Conservation (phyloP, 1,140 invertebrate species). For the Danaus melanippus region DNA sequence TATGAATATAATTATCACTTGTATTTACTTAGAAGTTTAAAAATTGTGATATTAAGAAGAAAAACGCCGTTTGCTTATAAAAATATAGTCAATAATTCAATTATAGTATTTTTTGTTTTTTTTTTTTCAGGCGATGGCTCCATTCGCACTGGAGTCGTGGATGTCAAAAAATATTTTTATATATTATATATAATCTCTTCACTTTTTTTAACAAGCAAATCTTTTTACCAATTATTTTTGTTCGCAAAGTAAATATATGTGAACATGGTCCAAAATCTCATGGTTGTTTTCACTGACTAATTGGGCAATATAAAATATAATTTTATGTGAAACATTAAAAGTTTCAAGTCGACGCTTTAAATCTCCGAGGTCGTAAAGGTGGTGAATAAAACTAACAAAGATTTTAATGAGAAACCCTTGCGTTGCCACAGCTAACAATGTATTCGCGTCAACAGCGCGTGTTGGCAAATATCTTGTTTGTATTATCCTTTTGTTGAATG, state of each 20-base stretch:
- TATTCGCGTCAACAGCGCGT: conserved; percentile 28
- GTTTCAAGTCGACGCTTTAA: conserved; percentile 20
- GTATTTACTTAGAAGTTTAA: too few species aligned
- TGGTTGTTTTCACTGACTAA: background rate
- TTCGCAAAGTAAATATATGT: too few species aligned
- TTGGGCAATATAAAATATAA: conserved; percentile 1
- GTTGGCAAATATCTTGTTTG: conserved; percentile 47
- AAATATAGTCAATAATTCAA: too few species aligned
- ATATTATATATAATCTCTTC: background rate
- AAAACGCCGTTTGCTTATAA: too few species aligned
- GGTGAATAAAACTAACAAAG: conserved; percentile 42
- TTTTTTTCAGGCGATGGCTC: too few species aligned
- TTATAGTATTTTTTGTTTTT: too few species aligned
- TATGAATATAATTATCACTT: too few species aligned
- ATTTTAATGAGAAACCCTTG: conserved; percentile 45
- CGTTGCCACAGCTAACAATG: conserved; percentile 52
- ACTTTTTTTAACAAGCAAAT: background rate
- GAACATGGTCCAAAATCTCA: too few species aligned
- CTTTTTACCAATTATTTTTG: background rate
- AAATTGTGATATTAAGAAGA: too few species aligned
- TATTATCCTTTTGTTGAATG: conserved; percentile 49
- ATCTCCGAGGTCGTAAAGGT: conserved; percentile 39
- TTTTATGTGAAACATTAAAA: conserved; percentile 9
- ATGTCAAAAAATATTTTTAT: too few species aligned
- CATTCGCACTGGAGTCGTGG: too few species aligned